Percentiles rank a stretch among this genome's conserved stretches.
These are phyloP conservation scores for Caenorhabditis japonica DNA, from an alignment of 2,888 invertebrate species.

Conservation along the genomic window DNA sequence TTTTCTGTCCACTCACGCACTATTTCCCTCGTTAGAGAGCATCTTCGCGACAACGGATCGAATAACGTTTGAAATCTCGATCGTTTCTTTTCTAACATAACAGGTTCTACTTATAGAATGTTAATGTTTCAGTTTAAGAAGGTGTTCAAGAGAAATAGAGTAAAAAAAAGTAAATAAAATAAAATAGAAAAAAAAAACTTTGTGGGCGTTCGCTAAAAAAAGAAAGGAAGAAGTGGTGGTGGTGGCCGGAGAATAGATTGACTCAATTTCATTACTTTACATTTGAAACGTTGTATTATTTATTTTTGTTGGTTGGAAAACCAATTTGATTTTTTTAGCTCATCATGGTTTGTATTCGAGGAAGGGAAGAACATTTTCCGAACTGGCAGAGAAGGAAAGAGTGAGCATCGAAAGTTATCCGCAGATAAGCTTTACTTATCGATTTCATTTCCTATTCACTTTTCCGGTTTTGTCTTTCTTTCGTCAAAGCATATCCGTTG, in stretches of 20 bases:
- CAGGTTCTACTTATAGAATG: background rate
- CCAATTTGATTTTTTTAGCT: background rate
- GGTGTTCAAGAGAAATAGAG: conserved; percentile 7
- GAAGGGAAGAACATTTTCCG: too few relatives aligned
- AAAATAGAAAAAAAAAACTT: background rate
- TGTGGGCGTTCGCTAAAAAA: background rate
- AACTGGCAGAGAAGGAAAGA: too few relatives aligned
- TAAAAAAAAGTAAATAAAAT: conserved; percentile 5
- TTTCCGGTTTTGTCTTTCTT: conserved; percentile 33
- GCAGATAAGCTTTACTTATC: conserved; percentile 23
- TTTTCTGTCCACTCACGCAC: conserved; percentile 51
- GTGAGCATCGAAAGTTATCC: conserved; percentile 12
- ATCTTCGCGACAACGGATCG: conserved; percentile 41
- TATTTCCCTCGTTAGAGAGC: conserved; percentile 39
- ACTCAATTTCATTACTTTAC: conserved; percentile 18
- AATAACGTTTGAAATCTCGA: conserved; percentile 48
- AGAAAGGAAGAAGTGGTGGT: background rate
- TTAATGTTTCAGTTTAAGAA: background rate
- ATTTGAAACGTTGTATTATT: conserved; percentile 26
- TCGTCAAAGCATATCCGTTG: background rate
- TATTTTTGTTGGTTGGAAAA: background rate
- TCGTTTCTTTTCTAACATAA: conserved; percentile 7
- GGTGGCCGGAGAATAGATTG: conserved; percentile 10
- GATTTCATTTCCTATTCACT: conserved; percentile 30
- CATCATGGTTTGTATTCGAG: conserved; percentile 1